Conservation (phyloP, 2,797 vertebrate genomes). For the Eupleurogrammus muticus region DNA sequence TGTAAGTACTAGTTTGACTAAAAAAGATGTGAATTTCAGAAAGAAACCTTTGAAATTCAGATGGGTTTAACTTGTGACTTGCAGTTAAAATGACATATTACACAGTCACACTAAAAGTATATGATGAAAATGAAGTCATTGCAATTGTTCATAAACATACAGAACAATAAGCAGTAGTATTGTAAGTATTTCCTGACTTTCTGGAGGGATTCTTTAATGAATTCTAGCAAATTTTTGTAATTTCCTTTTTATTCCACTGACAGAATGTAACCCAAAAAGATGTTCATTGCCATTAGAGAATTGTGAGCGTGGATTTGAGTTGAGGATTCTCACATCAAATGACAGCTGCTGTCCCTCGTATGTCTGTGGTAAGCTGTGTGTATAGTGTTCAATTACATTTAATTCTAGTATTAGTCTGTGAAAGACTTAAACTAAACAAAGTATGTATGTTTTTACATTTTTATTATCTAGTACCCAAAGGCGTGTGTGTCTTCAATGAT, state of each 20-base stretch:
- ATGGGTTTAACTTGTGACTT: too few relatives aligned
- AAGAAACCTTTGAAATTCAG: too few relatives aligned
- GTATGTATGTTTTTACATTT: not conserved
- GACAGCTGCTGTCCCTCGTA: slow-evolving; percentile 78
- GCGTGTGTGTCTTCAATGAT: slow-evolving; percentile 80
- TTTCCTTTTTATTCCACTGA: slow-evolving; percentile 11
- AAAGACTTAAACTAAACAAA: slow-evolving; percentile 11
- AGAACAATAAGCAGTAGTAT: too few relatives aligned
- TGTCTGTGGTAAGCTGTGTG: slow-evolving; percentile 75
- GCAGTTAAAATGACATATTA: too few relatives aligned
- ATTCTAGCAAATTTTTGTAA: not conserved
- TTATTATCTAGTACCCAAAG: slow-evolving; percentile 68
- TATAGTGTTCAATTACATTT: not conserved
- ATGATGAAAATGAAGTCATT: too few relatives aligned
- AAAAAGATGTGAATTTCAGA: too few relatives aligned
- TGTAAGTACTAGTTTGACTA: not conserved
- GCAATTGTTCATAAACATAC: too few relatives aligned
- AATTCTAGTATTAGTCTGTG: not conserved
- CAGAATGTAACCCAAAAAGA: slow-evolving; percentile 72
- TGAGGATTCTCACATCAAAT: slow-evolving; percentile 3
- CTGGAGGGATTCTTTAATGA: too few relatives aligned
- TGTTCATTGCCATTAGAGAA: slow-evolving; percentile 40
- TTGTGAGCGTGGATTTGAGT: slow-evolving; percentile 74
- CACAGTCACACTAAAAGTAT: too few relatives aligned
- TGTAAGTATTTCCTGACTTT: too few relatives aligned